A percentile compares a stretch with the other conserved stretches of the same genome.
Conservation (phyloP, 2,797 vertebrate genomes). For the Phrynocephalus vlangalii region DNA sequence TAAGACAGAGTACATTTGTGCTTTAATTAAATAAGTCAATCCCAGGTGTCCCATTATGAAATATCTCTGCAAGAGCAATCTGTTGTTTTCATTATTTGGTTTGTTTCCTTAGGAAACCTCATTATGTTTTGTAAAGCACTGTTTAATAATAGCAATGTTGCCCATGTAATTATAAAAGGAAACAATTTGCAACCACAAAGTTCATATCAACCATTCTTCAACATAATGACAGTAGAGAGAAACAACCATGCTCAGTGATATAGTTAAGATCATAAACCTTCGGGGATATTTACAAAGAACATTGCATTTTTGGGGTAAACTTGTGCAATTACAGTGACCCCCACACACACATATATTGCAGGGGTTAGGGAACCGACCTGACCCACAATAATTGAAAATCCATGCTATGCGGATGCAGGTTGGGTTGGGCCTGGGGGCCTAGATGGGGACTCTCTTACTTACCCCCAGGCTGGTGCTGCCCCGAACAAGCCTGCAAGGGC, state of each 20-base stretch:
- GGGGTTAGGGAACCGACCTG: no score
- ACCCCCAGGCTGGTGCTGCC: no score
- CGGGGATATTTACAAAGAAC: neutral
- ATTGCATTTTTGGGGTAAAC: neutral
- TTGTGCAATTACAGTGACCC: neutral
- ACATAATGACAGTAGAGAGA: constrained; percentile 23
- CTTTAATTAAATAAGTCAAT: constrained; percentile 49
- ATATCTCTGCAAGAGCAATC: neutral
- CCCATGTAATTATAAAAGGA: constrained; percentile 50
- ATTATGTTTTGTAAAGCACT: constrained; percentile 45
- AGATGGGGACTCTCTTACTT: no score
- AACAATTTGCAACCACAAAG: constrained; percentile 36
- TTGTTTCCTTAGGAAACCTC: constrained; percentile 1
- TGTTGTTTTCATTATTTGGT: constrained; percentile 5
- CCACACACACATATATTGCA: no score
- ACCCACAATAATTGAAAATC: no score
- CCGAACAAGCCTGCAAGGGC: no score
- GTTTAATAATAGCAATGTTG: constrained; percentile 26
- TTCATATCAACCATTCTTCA: constrained; percentile 32
- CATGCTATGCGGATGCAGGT: no score
- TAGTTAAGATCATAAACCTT: neutral
- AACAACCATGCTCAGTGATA: neutral
- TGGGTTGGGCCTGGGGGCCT: no score
- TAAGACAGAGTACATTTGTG: constrained; percentile 25
- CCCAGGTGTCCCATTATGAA: constrained; percentile 35